phyloP scores from a whole-genome alignment of 2,888 invertebrate genomes.

The Epistrophe eligans region DNA sequence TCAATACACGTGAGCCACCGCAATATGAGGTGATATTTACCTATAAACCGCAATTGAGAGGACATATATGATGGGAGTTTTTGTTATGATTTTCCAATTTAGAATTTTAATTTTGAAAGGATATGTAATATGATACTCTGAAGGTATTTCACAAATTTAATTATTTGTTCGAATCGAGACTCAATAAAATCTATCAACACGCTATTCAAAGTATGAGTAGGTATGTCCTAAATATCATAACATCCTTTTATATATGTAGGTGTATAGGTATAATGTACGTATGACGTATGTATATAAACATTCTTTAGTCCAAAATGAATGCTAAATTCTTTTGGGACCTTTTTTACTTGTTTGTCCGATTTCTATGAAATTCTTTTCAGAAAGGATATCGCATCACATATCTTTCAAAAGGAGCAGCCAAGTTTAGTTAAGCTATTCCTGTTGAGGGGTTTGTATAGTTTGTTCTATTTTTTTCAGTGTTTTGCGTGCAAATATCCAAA shows the following conservation, averaged over 20 bases:
- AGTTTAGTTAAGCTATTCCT: conserved; percentile 53
- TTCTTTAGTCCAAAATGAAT: conserved; percentile 44
- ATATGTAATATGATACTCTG: conserved; percentile 51
- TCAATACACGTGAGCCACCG: conserved; percentile 35
- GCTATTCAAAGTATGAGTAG: conserved; percentile 22
- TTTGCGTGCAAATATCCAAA: conserved; percentile 51
- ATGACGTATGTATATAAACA: conserved; percentile 4
- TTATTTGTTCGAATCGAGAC: neutral
- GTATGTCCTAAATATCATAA: neutral
- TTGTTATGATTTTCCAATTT: conserved; percentile 66
- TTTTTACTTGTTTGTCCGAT: conserved; percentile 38
- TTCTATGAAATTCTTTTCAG: conserved; percentile 48
- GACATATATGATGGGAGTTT: conserved; percentile 46
- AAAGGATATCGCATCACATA: conserved; percentile 40
- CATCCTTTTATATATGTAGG: neutral
- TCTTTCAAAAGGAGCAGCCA: conserved; percentile 34
- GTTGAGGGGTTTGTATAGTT: conserved; percentile 28
- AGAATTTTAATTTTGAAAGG: conserved; percentile 17
- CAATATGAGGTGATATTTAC: conserved; percentile 1
- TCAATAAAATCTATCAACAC: conserved; percentile 63
- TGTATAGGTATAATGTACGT: no score
- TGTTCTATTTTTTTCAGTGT: conserved; percentile 32
- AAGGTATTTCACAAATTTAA: conserved; percentile 52
- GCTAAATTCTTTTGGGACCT: conserved; percentile 52
- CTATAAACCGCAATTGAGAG: neutral